These are phyloP conservation scores for Magallana angulata DNA, from an alignment of 1,140 invertebrate species.

Conservation along the genomic window DNA sequence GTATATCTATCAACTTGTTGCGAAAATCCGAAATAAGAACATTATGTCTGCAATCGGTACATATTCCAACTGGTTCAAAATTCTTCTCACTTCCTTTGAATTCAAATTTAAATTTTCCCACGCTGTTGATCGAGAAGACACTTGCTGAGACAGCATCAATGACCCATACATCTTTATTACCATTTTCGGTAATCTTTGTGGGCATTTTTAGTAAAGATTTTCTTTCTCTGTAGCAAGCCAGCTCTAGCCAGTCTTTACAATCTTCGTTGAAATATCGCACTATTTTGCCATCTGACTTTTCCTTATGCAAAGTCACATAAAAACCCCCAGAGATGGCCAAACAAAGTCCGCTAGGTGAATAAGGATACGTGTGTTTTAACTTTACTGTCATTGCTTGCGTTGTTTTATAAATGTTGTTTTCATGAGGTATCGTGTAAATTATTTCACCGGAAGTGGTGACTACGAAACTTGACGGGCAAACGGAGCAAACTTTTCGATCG, in stretches of 20 bases:
- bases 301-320: neutral
- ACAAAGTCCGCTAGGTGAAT: neutral
- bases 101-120: constrained; percentile 14
- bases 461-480: neutral
- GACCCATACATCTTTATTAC: constrained; percentile 22
- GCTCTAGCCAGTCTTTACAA: neutral
- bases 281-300: neutral
- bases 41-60: neutral
- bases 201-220: neutral
- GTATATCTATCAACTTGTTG: neutral
- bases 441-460: neutral
- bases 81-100: neutral
- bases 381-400: neutral
- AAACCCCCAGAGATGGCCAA: neutral
- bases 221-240: neutral
- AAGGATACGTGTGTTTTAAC: constrained; percentile 1
- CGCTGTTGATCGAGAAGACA: neutral
- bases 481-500: neutral
- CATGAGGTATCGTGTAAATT: constrained; percentile 19
- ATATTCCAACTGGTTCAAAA: constrained; percentile 36
- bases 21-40: constrained; percentile 25
- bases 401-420: constrained; percentile 7
- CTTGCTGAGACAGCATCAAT: neutral
- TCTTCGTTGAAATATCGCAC: neutral
- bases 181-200: constrained; percentile 14